Evolutionary conservation across 2,113 vertebrate species (phyloP).

Genomic region (Scomber japonicus): DNA sequence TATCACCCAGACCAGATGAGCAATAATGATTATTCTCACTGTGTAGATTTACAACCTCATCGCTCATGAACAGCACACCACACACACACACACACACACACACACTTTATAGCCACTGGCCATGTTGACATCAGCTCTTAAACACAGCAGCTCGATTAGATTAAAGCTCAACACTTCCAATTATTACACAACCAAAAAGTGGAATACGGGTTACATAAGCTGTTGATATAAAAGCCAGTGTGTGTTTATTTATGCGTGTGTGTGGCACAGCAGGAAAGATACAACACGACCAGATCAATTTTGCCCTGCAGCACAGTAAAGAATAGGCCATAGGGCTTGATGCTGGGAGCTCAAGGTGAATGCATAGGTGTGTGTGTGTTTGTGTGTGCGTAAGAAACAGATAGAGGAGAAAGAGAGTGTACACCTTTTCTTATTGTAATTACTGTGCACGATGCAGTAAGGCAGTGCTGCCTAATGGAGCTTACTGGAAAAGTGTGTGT

Average conservation of each 20-base stretch:
- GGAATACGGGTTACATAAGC: conserved; percentile 38
- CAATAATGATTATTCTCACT: conserved; percentile 39
- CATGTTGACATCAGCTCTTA: conserved; percentile 29
- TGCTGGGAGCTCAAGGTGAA: background rate
- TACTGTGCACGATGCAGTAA: conserved; percentile 26
- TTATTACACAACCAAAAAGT: conserved; percentile 41
- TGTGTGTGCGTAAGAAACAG: conserved; percentile 7
- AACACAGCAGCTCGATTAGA: conserved; percentile 36
- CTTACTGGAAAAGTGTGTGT: conserved; percentile 4
- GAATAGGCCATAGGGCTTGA: conserved; percentile 3
- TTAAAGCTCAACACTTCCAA: conserved; percentile 31
- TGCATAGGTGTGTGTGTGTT: background rate
- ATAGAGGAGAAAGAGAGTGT: background rate
- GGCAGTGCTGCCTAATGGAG: background rate
- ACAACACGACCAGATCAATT: conserved; percentile 9
- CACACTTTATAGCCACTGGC: background rate
- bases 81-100: background rate
- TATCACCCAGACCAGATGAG: conserved; percentile 29
- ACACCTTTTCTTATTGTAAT: background rate
- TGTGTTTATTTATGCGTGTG: conserved; percentile 17
- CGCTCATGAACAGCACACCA: background rate
- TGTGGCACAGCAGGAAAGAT: conserved; percentile 16
- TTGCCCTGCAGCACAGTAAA: background rate
- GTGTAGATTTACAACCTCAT: conserved; percentile 27
- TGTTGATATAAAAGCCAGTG: conserved; percentile 8